Evolutionary conservation across 2,797 vertebrate species (phyloP), one percentile per base, ranked within the genome.

Genomic region (Takifugu ocellatus): DNA sequence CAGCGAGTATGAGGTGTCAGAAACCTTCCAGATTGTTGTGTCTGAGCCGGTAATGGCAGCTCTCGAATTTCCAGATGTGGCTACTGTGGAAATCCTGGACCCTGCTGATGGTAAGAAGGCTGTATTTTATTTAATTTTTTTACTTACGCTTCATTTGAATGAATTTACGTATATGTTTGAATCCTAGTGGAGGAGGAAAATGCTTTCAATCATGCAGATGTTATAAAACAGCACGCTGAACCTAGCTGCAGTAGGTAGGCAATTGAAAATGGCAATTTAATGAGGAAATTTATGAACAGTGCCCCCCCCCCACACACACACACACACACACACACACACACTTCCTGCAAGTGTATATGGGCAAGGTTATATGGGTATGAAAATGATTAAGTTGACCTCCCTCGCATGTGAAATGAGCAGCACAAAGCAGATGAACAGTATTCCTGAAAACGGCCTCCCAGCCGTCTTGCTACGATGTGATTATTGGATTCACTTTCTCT

Each of bases 1-100:
- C 0, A 89, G 70, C 5, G 79, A 92, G 51, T 95, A 94, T 1
- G 96, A 99, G 64, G 91, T 87, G 52, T 95, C 95, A 0, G 95
- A 98, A 77, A 91, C 82, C 14, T 98, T 98, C 82, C 94, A 92
- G 72, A 92, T 98, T 59, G 70, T 93, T 50, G 88, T 98, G 56
- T 96, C 95, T 0, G 96, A 98, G 68, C 93, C 96, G 0, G 94
- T 98, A 70, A 95, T 98, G 93, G 95, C 89, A 1, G 89, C 87
- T 59, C 86, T 98, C 49, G 96, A 96, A 73, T 93, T 89, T 56
- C 96, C 96, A 2, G 61, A 88, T 1, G 68, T 54, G 5, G 87
- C 94, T 29, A 91, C 81, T 0, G 94, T 98, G 84, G 94, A 98
- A 84, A 94, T 99, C 43, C 61, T 96, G 46, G 96, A 98, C 76